phyloP scores from a whole-genome alignment of 2,113 vertebrate genomes.

The Himantopus leucocephalus region DNA sequence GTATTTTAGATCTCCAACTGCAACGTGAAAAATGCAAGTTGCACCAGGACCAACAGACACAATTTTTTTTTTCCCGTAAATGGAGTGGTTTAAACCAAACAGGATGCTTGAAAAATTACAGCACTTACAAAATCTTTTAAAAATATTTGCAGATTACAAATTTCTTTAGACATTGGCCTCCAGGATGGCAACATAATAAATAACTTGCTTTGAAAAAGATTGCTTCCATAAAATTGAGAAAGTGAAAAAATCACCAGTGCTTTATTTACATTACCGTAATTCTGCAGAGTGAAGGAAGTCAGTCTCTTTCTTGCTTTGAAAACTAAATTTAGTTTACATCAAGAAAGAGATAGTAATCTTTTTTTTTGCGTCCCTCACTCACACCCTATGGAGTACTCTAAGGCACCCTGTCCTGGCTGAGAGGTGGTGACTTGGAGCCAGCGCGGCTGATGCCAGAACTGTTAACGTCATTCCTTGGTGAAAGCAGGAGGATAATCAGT shows the following conservation, averaged over 20 bases:
- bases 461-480: slow-evolving; percentile 14
- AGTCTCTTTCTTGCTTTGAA: background rate
- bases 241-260: background rate
- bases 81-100: background rate
- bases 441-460: slow-evolving; percentile 7
- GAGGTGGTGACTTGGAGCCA: slow-evolving; percentile 6
- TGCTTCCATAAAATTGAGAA: background rate
- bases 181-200: background rate
- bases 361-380: background rate
- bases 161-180: background rate
- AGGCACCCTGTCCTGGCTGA: background rate
- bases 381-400: background rate
- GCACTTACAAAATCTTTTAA: background rate
- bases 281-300: background rate
- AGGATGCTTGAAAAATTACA: background rate
- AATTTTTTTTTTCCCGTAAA: background rate
- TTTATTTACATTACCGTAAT: background rate
- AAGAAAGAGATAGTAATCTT: background rate
- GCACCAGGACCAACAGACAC: background rate
- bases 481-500: slow-evolving; percentile 20
- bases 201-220: background rate
- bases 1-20: background rate
- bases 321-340: background rate
- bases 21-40: background rate
- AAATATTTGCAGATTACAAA: background rate